Base-by-base conservation (phyloP, 2,113 vertebrate genomes). In the Serinus canaria region DNA sequence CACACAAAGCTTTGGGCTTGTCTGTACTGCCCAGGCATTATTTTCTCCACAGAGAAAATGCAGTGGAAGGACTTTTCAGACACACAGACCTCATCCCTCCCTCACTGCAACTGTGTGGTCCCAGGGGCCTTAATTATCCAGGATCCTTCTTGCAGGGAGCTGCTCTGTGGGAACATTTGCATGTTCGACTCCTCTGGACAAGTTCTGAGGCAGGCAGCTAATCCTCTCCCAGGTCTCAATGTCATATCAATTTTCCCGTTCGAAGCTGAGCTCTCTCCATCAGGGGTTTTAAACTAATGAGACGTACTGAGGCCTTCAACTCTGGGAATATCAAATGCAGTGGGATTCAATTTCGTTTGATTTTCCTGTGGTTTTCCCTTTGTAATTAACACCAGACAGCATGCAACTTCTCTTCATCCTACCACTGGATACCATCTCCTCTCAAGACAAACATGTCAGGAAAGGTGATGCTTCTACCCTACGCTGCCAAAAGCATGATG, bases 231-330 rank as follows among this genome's bases (percentile, higher is more conserved):
- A 94, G 94, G 95, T 94, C 94, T 97, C 97, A 72, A 41, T 97
- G 98, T 97, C 97, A 95, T 95, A 97, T 95, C 97, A 97, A 98
- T 98, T 97, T 97, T 97, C 96, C 97, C 9, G 11, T 96, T 97
- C 74, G 31, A 92, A 97, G 92, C 77, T 96, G 94, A 98, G 95
- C 93, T 95, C 94, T 79, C 95, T 91, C 81, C 80, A 81, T 97
- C 75, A 89, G 92, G 86, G 94, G 90, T 97, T 92, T 95, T 95
- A 96, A 94, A 95, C 92, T 97, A 96, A 97, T 94, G 95, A 98
- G 97, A 97, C 89, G n/a, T 90, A 74, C 78, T 0, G 3, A 94
- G 96, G 95, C 92, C 96, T 95, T 95, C 96, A 92, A 68, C 94
- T 72, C 37, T 76, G 95, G 97, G 96, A 97, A 97, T 97, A 97